These are phyloP conservation scores for Potamilus streckersoni DNA, from an alignment of 1,140 invertebrate species.

Conservation along the genomic window DNA sequence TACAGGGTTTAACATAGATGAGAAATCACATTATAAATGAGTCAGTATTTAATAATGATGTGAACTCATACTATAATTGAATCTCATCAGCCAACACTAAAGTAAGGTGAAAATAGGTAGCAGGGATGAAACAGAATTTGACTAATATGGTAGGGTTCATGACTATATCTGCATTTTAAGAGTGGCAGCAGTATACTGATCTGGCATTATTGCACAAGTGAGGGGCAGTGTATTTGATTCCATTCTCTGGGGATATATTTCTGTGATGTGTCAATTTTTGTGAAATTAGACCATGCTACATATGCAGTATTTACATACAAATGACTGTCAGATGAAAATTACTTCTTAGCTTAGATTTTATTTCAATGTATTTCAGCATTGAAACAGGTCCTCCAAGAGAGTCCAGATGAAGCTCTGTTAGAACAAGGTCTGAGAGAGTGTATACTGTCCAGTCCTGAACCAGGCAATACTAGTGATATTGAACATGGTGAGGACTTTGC, in stretches of 20 bases:
- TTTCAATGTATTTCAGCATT: slow-evolving; percentile 72
- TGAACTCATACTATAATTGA: too few species aligned
- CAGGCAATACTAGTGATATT: slow-evolving; percentile 48
- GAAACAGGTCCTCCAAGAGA: slow-evolving; percentile 85
- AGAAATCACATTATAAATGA: too few species aligned
- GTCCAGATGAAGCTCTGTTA: slow-evolving; percentile 81
- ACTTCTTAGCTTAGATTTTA: neutral
- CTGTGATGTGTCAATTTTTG: too few species aligned
- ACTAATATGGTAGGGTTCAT: neutral
- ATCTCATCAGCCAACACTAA: too few species aligned
- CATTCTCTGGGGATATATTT: too few species aligned
- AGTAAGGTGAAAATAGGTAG: too few species aligned
- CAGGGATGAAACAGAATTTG: too few species aligned
- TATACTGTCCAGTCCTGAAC: slow-evolving; percentile 77
- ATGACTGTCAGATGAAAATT: neutral
- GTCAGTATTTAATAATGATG: too few species aligned
- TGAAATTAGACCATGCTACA: neutral
- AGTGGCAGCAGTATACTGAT: neutral
- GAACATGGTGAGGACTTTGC: slow-evolving; percentile 56
- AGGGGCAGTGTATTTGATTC: neutral
- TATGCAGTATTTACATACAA: neutral
- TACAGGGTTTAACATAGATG: too few species aligned
- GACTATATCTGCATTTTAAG: neutral
- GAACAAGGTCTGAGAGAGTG: slow-evolving; percentile 85
- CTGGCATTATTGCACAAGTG: neutral